Base-by-base conservation (phyloP, 2,888 invertebrate species). In the Cosmia pyralina region DNA sequence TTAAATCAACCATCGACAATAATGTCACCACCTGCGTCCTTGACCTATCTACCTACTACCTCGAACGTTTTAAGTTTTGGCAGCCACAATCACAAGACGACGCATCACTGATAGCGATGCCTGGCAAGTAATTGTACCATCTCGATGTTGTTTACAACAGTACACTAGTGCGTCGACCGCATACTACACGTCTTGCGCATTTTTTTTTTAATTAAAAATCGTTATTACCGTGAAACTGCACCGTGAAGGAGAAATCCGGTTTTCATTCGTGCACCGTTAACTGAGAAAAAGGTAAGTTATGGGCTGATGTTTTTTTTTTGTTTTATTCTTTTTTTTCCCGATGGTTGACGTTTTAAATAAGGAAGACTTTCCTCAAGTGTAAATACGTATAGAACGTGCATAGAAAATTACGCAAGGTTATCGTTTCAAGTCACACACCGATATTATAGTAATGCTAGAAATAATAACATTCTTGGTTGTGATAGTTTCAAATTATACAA, bases 101-200 rank as follows among this genome's bases (percentile, higher is more conserved):
- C 62, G 59, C 41, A 73, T 79, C 70, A 59, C 69, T 81, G 87
- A 87, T 85, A 87, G 79, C 69, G 67, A 28, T 53, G 84, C 62
- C 58, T 64, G 44, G 62, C 67, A 66, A 77, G 85, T 76, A 76
- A 79, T 75, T 82, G 76, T 75, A 75, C 57, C 79, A 80, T 82
- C 81, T 80, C 74, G 64, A 69, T 83, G 74, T 78, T 83, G 83
- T 79, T 73, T 75, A 84, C 77, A 82, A 69, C 87, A 86, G 86
- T 86, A 44, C 55, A 73, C 77, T 76, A 81, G 82, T 81, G 85
- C 81, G 85, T 69, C 80, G 85, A 77, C 75, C 84, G 82, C 87
- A 74, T 63, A 77, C 84, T 72, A 77, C 85, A 86, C 86, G 86
- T 84, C 75, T 79, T 64, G 72, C 77, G 79, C 64, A n/a, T 72